phyloP scores from a whole-genome alignment of 2,888 invertebrate genomes.

The Cyclophora albipunctata region DNA sequence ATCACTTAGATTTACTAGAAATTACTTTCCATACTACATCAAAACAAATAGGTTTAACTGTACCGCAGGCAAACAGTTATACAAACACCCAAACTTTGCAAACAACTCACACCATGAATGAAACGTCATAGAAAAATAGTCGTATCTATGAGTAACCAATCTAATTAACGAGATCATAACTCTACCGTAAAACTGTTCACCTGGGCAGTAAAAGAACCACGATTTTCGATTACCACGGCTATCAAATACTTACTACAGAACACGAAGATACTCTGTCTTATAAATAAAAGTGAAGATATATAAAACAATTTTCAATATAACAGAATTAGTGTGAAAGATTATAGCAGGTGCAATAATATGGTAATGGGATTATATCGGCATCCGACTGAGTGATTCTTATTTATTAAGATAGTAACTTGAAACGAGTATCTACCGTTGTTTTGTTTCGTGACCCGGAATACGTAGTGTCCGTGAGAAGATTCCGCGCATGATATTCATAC shows the following conservation, averaged over 20 bases:
- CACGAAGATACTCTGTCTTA: conserved; percentile 6
- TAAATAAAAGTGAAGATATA: conserved; percentile 19
- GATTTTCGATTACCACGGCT: conserved; percentile 20
- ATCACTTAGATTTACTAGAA: too few relatives aligned
- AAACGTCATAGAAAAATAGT: too few relatives aligned
- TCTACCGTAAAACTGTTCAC: conserved; percentile 10
- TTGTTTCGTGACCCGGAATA: conserved; percentile 51
- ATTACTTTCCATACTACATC: too few relatives aligned
- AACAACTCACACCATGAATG: too few relatives aligned
- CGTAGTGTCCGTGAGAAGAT: conserved; percentile 38
- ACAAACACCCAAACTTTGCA: too few relatives aligned
- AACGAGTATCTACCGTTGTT: conserved; percentile 50
- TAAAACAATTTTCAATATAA: conserved; percentile 18
- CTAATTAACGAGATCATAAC: conserved; percentile 12
- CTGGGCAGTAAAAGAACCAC: conserved; percentile 14
- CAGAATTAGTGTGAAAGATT: conserved; percentile 17
- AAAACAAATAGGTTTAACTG: too few relatives aligned
- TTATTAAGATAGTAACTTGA: conserved; percentile 32
- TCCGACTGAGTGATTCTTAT: conserved; percentile 29
- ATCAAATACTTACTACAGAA: conserved; percentile 16
- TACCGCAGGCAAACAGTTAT: too few relatives aligned
- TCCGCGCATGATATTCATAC: conserved; percentile 28
- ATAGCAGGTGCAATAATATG: conserved; percentile 18
- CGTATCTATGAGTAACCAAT: conserved; percentile 6
- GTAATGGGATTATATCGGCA: conserved; percentile 22